These are phyloP conservation scores for Neopipo cinnamomea DNA, from an alignment of 2,113 vertebrate species.

Conservation along the genomic window DNA sequence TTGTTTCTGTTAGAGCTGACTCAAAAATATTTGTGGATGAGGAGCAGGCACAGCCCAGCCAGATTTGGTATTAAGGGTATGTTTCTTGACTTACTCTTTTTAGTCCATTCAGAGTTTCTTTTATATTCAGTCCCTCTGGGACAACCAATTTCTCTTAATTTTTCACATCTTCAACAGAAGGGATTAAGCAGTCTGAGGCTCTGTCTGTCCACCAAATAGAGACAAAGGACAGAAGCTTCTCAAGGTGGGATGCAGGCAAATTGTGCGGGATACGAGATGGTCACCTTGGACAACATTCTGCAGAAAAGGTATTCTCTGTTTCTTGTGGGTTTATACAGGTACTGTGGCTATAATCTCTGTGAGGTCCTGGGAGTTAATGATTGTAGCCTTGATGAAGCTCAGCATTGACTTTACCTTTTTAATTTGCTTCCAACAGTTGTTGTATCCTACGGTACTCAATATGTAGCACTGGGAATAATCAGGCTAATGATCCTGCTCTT, in stretches of 20 bases:
- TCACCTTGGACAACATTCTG: not conserved
- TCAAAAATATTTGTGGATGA: not conserved
- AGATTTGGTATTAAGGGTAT: not conserved
- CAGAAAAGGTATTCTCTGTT: not conserved
- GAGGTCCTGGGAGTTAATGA: not conserved
- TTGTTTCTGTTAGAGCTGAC: not conserved
- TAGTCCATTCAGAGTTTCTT: not conserved
- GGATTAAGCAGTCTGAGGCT: not conserved
- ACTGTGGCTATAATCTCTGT: not conserved
- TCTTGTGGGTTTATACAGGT: not conserved
- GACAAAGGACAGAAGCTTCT: not conserved
- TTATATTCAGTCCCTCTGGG: not conserved
- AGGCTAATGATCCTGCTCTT: not conserved
- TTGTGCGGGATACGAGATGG: rapidly evolving
- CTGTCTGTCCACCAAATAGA: not conserved
- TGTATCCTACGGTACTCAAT: not conserved
- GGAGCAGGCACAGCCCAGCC: not conserved
- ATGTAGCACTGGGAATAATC: not conserved
- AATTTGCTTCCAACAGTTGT: not conserved
- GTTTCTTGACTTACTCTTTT: not conserved
- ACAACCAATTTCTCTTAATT: not conserved
- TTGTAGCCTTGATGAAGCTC: not conserved
- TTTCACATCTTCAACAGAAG: not conserved
- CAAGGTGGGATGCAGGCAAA: not conserved
- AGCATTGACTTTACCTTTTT: not conserved